Percentiles rank a stretch among this genome's conserved stretches.
phyloP scores from a whole-genome alignment of 2,797 vertebrate genomes.

The Mus minutoides region DNA sequence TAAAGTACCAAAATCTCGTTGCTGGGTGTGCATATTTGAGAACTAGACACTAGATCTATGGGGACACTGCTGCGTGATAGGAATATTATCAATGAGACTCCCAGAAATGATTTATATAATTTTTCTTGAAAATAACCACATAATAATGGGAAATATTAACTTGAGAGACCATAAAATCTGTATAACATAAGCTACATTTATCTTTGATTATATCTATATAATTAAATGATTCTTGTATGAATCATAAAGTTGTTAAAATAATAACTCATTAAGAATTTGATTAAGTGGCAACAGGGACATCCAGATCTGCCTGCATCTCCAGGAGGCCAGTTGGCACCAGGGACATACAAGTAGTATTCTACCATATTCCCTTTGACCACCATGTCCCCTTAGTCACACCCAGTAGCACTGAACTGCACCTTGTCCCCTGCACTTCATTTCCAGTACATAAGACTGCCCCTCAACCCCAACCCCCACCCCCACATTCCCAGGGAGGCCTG shows the following conservation, averaged over 20 bases:
- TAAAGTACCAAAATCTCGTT: slow-evolving; percentile 16
- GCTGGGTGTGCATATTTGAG: neutral
- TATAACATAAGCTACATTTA: neutral
- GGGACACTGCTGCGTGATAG: neutral
- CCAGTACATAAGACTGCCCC: neutral
- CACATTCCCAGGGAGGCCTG: neutral
- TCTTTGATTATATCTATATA: slow-evolving; percentile 14
- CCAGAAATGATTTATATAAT: neutral
- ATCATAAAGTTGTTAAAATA: slow-evolving; percentile 2
- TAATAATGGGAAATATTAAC: slow-evolving; percentile 38
- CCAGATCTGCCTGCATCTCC: neutral
- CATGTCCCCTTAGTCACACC: neutral
- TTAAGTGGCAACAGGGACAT: neutral
- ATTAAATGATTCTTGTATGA: slow-evolving; percentile 12
- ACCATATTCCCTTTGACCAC: neutral
- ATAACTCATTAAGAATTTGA: neutral
- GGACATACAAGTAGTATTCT: neutral
- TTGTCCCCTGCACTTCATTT: neutral
- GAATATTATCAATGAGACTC: neutral
- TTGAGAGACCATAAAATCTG: neutral
- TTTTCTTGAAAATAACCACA: neutral
- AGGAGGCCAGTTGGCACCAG: neutral
- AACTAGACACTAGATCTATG: neutral
- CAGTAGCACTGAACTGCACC: neutral
- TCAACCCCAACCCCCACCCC: no score